Percentiles rank a stretch among this genome's conserved stretches.
These are phyloP conservation scores for Rhodinocichla rosea DNA, from an alignment of 2,113 vertebrate genomes.

Conservation along the genomic window DNA sequence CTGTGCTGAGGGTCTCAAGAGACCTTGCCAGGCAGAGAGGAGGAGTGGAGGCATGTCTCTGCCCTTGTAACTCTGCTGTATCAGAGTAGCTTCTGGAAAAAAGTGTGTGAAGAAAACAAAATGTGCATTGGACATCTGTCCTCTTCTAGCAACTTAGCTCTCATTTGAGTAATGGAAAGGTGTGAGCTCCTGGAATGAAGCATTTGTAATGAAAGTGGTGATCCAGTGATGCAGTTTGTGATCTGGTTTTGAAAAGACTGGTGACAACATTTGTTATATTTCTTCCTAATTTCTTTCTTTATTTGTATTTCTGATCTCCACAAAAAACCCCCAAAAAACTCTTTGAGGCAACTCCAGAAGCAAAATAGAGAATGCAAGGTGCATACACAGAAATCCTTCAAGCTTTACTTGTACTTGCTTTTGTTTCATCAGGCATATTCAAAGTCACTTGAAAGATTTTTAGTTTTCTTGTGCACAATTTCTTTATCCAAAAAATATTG, in stretches of 20 bases:
- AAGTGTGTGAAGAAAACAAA: neutral
- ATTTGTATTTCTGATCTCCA: neutral
- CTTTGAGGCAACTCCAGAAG: neutral
- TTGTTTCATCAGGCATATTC: neutral
- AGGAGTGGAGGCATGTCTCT: neutral
- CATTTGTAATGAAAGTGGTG: neutral
- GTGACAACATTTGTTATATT: neutral
- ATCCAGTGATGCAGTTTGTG: neutral
- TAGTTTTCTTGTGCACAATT: neutral
- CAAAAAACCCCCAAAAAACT: neutral
- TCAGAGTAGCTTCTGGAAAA: neutral
- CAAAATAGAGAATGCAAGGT: neutral
- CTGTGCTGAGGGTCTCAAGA: neutral
- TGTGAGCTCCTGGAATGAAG: neutral
- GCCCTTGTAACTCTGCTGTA: neutral
- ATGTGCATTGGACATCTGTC: neutral
- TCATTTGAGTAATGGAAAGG: neutral
- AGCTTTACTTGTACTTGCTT: neutral
- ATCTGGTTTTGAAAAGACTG: neutral
- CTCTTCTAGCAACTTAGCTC: neutral
- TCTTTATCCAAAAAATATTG: neutral
- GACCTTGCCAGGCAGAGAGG: neutral
- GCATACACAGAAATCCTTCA: neutral
- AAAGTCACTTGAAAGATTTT: neutral
- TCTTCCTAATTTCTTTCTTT: neutral